A percentile compares a stretch with the other conserved stretches of the same genome.
phyloP scores from a whole-genome alignment of 2,888 invertebrate species.

The Microctonus aethiopoides region DNA sequence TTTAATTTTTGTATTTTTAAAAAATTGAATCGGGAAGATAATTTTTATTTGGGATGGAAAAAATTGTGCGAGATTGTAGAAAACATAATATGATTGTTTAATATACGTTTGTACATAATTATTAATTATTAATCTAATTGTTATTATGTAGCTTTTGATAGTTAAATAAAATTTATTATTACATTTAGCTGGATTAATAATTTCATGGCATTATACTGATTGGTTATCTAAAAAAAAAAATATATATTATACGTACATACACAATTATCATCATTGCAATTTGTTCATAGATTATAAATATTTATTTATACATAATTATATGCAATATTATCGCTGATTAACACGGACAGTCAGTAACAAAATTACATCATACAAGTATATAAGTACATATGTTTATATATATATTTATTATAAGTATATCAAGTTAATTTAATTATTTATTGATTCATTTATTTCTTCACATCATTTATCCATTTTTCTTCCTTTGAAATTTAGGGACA shows the following conservation, averaged over 20 bases:
- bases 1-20: no score
- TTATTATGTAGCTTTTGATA: not conserved
- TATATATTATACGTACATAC: conserved; percentile 36
- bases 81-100: conserved; percentile 3
- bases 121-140: conserved; percentile 1
- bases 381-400: not conserved
- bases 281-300: conserved; percentile 9
- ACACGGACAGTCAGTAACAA: conserved; percentile 2
- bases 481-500: no score
- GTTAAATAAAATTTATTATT: conserved; percentile 56
- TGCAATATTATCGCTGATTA: not conserved
- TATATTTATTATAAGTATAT: conserved; percentile 1
- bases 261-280: conserved; percentile 34
- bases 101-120: conserved; percentile 1
- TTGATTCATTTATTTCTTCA: no score
- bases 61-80: no score
- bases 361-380: conserved; percentile 5
- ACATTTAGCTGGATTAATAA: conserved; percentile 54
- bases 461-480: no score
- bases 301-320: conserved; percentile 23
- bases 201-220: conserved; percentile 47
- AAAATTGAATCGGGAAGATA: no score
- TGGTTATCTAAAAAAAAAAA: conserved; percentile 30
- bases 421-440: no score
- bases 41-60: no score